A percentile compares a stretch with the other conserved stretches of the same genome.
Evolutionary conservation across 1,140 invertebrate genomes (phyloP).

Genomic region (Cotesia vestalis): DNA sequence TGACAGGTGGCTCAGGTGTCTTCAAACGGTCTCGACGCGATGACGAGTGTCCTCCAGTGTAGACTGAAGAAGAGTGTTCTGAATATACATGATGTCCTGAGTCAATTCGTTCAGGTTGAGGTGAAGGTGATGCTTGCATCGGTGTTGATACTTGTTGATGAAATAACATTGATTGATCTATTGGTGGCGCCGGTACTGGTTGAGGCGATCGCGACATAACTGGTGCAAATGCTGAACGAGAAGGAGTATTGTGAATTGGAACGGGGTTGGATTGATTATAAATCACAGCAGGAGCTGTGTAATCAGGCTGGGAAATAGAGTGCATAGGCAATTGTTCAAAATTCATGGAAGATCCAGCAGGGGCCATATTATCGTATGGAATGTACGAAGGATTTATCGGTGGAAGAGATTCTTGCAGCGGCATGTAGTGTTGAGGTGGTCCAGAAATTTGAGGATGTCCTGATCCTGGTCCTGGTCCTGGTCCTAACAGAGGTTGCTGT

Average conservation of each 20-base stretch:
- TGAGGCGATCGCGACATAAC: slow-evolving; percentile 48
- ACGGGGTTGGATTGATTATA: slow-evolving; percentile 51
- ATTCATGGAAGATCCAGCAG: slow-evolving; percentile 43
- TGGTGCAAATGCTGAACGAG: background rate
- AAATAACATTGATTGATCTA: slow-evolving; percentile 32
- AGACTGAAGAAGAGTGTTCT: slow-evolving; percentile 24
- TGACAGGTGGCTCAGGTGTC: slow-evolving; percentile 64
- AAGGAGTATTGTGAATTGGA: slow-evolving; percentile 30
- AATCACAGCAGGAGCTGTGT: slow-evolving; percentile 48
- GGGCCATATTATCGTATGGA: slow-evolving; percentile 48
- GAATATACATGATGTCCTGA: slow-evolving; percentile 12
- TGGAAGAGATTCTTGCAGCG: slow-evolving; percentile 41
- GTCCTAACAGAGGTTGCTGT: slow-evolving; percentile 16
- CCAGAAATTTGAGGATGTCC: slow-evolving; percentile 5
- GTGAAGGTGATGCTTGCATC: slow-evolving; percentile 16
- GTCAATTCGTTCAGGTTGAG: background rate
- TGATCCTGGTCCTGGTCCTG: slow-evolving; percentile 6
- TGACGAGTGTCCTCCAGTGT: slow-evolving; percentile 42
- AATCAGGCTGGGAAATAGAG: slow-evolving; percentile 45
- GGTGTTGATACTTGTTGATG: slow-evolving; percentile 23
- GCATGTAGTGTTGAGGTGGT: slow-evolving; percentile 40
- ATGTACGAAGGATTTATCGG: slow-evolving; percentile 46
- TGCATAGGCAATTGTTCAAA: slow-evolving; percentile 47
- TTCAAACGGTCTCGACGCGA: slow-evolving; percentile 55
- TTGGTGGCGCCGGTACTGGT: slow-evolving; percentile 53